These are phyloP conservation scores for Tricholaema leucomelas DNA, from an alignment of 2,113 vertebrate species.

Conservation along the genomic window DNA sequence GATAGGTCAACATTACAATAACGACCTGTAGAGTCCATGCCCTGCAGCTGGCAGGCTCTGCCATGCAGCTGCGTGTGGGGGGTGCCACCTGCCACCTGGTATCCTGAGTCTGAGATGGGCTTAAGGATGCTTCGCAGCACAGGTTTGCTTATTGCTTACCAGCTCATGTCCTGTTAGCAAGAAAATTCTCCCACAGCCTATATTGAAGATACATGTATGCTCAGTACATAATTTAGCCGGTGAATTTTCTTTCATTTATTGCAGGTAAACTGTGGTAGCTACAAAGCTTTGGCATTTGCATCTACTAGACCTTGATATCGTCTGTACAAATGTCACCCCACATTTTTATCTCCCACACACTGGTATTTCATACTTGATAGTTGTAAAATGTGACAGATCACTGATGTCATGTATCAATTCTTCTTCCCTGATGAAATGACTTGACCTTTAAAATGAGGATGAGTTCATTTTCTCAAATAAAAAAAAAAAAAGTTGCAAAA, in stretches of 20 bases:
- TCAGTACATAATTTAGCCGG: not conserved
- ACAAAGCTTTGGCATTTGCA: not conserved
- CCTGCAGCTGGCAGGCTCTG: too few species aligned
- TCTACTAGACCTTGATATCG: not conserved
- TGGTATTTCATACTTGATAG: not conserved
- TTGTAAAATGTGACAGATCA: not conserved
- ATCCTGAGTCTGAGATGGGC: too few species aligned
- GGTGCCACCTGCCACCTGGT: too few species aligned
- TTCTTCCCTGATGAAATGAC: not conserved
- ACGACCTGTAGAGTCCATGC: too few species aligned
- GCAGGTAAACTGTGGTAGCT: not conserved
- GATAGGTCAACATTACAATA: too few species aligned
- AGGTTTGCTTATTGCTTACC: too few species aligned
- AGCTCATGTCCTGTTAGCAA: too few species aligned
- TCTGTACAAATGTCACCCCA: not conserved
- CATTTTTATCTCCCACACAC: not conserved
- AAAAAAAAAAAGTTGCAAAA: too few species aligned
- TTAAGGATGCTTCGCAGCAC: too few species aligned
- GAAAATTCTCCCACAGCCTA: too few species aligned
- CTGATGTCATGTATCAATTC: not conserved
- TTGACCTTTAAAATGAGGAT: not conserved
- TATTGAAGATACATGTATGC: not conserved
- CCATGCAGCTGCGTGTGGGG: too few species aligned
- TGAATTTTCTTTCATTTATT: not conserved
- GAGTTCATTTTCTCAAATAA: not conserved